phyloP scores from a whole-genome alignment of 2,888 invertebrate species.

The Leucophenga maculata region DNA sequence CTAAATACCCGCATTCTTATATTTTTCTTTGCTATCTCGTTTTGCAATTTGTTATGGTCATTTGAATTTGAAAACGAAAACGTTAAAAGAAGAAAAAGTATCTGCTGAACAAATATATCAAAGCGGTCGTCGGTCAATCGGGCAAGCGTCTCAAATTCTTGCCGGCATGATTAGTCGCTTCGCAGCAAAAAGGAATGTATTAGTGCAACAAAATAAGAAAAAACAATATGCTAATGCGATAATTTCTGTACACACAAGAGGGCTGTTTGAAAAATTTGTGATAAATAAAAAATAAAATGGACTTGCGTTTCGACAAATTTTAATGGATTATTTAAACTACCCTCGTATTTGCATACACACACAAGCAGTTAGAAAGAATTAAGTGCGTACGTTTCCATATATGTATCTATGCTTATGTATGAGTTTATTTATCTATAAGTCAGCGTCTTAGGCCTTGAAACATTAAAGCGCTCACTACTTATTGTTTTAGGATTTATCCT shows the following conservation, averaged over 20 bases:
- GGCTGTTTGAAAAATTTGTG: no score
- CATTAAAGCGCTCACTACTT: neutral
- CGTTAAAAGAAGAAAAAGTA: neutral
- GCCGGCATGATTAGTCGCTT: neutral
- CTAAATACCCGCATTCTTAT: conserved; percentile 7
- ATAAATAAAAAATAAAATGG: no score
- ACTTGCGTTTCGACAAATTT: neutral
- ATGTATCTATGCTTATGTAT: neutral
- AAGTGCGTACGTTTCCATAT: neutral
- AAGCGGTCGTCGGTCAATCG: neutral
- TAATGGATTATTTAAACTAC: neutral
- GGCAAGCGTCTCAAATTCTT: neutral
- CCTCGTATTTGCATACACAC: neutral
- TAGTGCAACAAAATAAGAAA: no score
- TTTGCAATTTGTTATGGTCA: conserved; percentile 58
- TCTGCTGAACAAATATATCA: no score
- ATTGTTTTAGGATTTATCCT: conserved; percentile 1
- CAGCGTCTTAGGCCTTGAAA: conserved; percentile 22
- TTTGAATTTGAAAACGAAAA: conserved; percentile 58
- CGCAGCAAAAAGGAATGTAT: neutral
- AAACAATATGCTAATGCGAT: no score
- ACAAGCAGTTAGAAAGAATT: neutral
- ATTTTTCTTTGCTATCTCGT: conserved; percentile 7
- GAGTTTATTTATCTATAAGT: neutral
- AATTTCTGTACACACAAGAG: no score